phyloP scores from a whole-genome alignment of 2,113 vertebrate species.

The Nycticebus coucang region DNA sequence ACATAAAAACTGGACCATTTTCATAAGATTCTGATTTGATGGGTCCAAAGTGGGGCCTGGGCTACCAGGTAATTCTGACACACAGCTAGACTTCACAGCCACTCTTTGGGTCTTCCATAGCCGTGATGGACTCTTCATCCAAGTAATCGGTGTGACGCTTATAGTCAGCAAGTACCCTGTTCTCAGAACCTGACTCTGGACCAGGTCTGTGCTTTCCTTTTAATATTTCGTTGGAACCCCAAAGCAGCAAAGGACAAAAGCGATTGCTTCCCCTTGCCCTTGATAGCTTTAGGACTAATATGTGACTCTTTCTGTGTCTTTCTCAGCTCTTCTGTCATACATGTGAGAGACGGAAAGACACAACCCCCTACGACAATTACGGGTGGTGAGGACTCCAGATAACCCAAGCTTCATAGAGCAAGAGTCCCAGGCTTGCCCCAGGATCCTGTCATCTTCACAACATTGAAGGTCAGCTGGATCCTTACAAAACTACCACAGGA shows the following conservation, averaged over 20 bases:
- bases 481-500: neutral
- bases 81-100: neutral
- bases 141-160: neutral
- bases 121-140: fast-evolving
- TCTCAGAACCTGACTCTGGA: neutral
- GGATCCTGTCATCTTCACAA: neutral
- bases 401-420: neutral
- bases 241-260: neutral
- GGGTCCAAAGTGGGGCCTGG: no score
- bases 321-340: neutral
- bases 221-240: neutral
- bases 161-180: neutral
- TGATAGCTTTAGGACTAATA: neutral
- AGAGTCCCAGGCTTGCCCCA: neutral
- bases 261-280: neutral
- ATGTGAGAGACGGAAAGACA: neutral
- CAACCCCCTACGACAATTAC: neutral
- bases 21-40: neutral
- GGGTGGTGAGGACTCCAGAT: neutral
- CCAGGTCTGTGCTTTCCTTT: neutral
- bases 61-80: neutral
- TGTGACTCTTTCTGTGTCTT: neutral
- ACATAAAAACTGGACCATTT: neutral
- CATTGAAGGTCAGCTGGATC: neutral
- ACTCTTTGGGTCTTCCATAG: neutral